Percentiles rank a stretch among this genome's conserved stretches.
These are phyloP conservation scores for Euborellia annulipes DNA, from an alignment of 1,140 invertebrate genomes.

Conservation along the genomic window DNA sequence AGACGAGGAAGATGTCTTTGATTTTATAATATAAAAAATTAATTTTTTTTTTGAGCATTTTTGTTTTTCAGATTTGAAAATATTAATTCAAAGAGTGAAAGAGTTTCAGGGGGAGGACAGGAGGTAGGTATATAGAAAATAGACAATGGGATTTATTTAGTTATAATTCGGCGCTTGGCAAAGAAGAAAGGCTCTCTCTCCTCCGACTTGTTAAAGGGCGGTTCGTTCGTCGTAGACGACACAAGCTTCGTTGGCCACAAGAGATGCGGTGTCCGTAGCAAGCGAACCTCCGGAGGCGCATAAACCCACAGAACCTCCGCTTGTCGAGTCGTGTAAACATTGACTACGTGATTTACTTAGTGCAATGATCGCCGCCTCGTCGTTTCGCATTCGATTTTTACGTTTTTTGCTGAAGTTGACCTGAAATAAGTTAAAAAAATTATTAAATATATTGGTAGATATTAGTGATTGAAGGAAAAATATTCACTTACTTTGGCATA, in stretches of 20 bases:
- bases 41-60: too few species aligned
- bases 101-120: too few species aligned
- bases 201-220: constrained; percentile 31
- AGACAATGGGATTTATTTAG: background rate
- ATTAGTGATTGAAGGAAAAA: too few species aligned
- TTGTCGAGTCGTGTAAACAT: constrained; percentile 32
- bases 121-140: background rate
- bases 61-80: too few species aligned
- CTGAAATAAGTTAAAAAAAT: constrained; percentile 29
- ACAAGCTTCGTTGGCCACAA: constrained; percentile 49
- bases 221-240: constrained; percentile 59
- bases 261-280: constrained; percentile 32
- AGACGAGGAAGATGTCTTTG: too few species aligned
- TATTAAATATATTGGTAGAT: background rate
- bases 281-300: constrained; percentile 4
- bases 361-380: constrained; percentile 57
- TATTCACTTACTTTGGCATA: constrained; percentile 43
- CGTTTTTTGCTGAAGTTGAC: constrained; percentile 53
- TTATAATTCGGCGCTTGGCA: too few species aligned
- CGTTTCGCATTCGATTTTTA: constrained; percentile 54
- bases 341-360: constrained; percentile 52
- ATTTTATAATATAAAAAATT: too few species aligned
- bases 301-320: constrained; percentile 10
- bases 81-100: too few species aligned
- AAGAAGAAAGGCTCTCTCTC: too few species aligned